phyloP scores from a whole-genome alignment of 2,797 vertebrate species.

The Manis crassicaudata region DNA sequence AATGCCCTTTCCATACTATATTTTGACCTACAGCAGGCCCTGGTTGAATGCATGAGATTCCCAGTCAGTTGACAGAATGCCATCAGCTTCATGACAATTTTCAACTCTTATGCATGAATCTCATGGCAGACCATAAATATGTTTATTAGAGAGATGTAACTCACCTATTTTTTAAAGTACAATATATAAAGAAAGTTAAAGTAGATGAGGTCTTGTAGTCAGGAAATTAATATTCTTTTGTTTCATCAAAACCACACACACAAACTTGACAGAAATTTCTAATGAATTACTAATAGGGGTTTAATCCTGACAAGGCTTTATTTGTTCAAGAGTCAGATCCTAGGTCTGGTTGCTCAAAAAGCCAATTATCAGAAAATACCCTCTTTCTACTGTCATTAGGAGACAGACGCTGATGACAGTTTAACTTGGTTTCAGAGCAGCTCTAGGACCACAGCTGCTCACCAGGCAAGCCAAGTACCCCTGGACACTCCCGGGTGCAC shows the following conservation, averaged over 20 bases:
- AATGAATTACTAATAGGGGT: constrained; percentile 78
- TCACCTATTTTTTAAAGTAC: constrained; percentile 77
- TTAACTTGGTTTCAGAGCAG: constrained; percentile 75
- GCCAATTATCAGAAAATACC: constrained; percentile 83
- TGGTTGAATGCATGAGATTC: constrained; percentile 66
- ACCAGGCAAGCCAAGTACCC: constrained; percentile 77
- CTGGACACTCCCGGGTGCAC: constrained; percentile 73
- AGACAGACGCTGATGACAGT: constrained; percentile 74
- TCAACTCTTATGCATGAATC: constrained; percentile 82
- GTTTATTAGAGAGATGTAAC: constrained; percentile 78
- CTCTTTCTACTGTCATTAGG: constrained; percentile 71
- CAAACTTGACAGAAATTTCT: constrained; percentile 72
- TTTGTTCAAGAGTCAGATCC: constrained; percentile 80
- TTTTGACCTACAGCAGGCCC: constrained; percentile 74
- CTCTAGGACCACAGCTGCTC: constrained; percentile 80
- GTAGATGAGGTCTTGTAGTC: constrained; percentile 43
- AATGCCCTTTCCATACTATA: constrained; percentile 66
- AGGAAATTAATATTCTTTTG: constrained; percentile 75
- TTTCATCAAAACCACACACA: constrained; percentile 42
- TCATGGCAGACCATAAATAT: constrained; percentile 79
- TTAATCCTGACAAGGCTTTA: constrained; percentile 81
- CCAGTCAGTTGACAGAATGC: constrained; percentile 73
- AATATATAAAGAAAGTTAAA: constrained; percentile 66
- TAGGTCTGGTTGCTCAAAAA: constrained; percentile 75
- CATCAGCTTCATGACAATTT: constrained; percentile 79